These are phyloP conservation scores for Drosophila lini DNA, from an alignment of 1,140 invertebrate species.

Conservation along the genomic window DNA sequence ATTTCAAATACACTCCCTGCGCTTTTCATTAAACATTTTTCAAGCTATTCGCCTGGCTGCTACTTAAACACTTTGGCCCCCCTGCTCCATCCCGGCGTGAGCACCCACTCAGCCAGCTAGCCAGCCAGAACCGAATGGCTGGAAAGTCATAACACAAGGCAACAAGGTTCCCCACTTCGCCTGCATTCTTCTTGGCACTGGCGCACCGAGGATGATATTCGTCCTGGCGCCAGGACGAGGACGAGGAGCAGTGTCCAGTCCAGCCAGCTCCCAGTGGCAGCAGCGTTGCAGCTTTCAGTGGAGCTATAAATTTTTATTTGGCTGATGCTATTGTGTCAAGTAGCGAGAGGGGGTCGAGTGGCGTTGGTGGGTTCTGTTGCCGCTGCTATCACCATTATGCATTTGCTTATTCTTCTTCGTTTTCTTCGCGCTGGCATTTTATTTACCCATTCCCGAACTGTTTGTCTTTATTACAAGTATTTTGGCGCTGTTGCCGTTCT, in stretches of 20 bases:
- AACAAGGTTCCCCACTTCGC: slow-evolving; percentile 40
- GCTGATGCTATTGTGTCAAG: slow-evolving; percentile 77
- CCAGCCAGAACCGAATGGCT: slow-evolving; percentile 49
- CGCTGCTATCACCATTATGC: slow-evolving; percentile 73
- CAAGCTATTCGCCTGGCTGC: slow-evolving; percentile 47
- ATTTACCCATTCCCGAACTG: slow-evolving; percentile 55
- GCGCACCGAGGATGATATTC: slow-evolving; percentile 27
- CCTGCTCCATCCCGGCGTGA: background rate
- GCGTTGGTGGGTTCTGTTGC: slow-evolving; percentile 26
- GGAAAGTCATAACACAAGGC: slow-evolving; percentile 68
- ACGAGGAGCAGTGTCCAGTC: slow-evolving; percentile 38
- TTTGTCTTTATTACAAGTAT: slow-evolving; percentile 74
- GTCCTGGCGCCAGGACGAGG: slow-evolving; percentile 28
- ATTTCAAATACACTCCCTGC: slow-evolving; percentile 43
- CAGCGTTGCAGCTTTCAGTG: slow-evolving; percentile 71
- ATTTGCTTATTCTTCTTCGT: slow-evolving; percentile 36
- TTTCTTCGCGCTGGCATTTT: slow-evolving; percentile 24
- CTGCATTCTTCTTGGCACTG: slow-evolving; percentile 23
- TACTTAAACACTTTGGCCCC: slow-evolving; percentile 54
- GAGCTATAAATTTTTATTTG: slow-evolving; percentile 81
- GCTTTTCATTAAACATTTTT: slow-evolving; percentile 74
- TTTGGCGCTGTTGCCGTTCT: slow-evolving; percentile 46
- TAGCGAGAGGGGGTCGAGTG: slow-evolving; percentile 31
- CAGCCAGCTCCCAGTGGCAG: slow-evolving; percentile 45
- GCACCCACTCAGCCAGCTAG: slow-evolving; percentile 39